Percentiles rank a stretch among this genome's conserved stretches.
Evolutionary conservation across 2,888 invertebrate species (phyloP).

Genomic region (Timema podura): DNA sequence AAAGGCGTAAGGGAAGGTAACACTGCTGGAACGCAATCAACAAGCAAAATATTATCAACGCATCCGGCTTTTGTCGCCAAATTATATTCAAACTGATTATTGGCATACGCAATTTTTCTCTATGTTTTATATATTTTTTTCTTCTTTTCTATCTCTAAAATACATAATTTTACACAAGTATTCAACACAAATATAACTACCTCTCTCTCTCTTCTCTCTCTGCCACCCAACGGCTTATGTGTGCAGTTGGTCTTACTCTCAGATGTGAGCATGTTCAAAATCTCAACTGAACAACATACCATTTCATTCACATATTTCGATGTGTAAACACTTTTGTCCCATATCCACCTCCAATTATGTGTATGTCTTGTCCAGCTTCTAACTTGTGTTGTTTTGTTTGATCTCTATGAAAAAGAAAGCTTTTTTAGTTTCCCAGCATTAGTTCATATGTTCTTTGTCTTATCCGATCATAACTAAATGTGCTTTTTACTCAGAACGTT

Average conservation of each 20-base stretch:
- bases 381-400: too few relatives aligned
- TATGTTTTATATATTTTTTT: constrained; percentile 24
- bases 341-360: too few relatives aligned
- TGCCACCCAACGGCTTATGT: constrained; percentile 28
- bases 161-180: constrained; percentile 17
- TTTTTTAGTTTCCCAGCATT: too few relatives aligned
- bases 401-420: too few relatives aligned
- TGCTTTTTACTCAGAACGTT: too few relatives aligned
- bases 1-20: constrained; percentile 27
- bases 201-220: constrained; percentile 19
- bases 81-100: constrained; percentile 27
- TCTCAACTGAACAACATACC: too few relatives aligned
- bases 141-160: constrained; percentile 21
- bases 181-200: constrained; percentile 11
- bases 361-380: too few relatives aligned
- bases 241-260: constrained; percentile 27
- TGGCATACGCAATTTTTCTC: constrained; percentile 21
- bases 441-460: too few relatives aligned
- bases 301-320: too few relatives aligned
- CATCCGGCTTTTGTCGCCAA: constrained; percentile 29
- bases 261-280: constrained; percentile 22
- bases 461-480: too few relatives aligned
- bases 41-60: constrained; percentile 23
- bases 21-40: constrained; percentile 23
- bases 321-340: constrained; percentile 17